A percentile compares a stretch with the other conserved stretches of the same genome.
Evolutionary conservation across 2,888 invertebrate genomes (phyloP).

Genomic region (Phyllotreta cruciferae): DNA sequence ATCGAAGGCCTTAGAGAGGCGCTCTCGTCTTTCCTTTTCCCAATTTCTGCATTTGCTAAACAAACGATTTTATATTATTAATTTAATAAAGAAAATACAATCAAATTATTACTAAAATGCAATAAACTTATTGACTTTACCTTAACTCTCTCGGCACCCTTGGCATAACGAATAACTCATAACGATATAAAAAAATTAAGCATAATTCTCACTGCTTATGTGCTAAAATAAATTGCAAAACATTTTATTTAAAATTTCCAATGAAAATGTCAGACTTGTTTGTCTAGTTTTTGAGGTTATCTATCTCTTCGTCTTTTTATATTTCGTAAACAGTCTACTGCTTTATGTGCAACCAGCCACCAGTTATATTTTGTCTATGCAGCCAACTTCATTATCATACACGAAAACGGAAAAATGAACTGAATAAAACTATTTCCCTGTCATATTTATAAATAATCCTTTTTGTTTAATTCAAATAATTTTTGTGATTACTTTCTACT

Average conservation of each 20-base stretch:
- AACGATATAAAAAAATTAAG: not conserved
- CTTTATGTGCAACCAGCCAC: too few species aligned
- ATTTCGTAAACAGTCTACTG: not conserved
- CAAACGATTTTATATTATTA: conserved; percentile 8
- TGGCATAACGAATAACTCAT: conserved; percentile 28
- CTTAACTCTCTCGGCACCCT: conserved; percentile 26
- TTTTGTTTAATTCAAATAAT: too few species aligned
- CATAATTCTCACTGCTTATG: too few species aligned
- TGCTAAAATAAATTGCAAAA: too few species aligned
- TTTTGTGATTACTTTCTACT: too few species aligned
- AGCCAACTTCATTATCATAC: too few species aligned
- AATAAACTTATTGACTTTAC: conserved; percentile 4
- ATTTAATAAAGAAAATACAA: not conserved
- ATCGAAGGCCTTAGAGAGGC: conserved; percentile 67
- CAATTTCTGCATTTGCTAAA: conserved; percentile 70
- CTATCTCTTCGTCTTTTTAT: not conserved
- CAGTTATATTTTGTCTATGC: too few species aligned
- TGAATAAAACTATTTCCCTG: too few species aligned
- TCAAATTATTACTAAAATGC: not conserved
- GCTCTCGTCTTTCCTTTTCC: conserved; percentile 73
- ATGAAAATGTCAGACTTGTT: not conserved
- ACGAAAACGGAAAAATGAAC: too few species aligned
- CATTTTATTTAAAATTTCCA: not conserved
- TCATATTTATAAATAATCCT: too few species aligned
- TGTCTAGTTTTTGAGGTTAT: too few species aligned